Evolutionary conservation across 2,113 vertebrate genomes (phyloP), one percentile per base, ranked within the genome.

Genomic region (Scortum barcoo): DNA sequence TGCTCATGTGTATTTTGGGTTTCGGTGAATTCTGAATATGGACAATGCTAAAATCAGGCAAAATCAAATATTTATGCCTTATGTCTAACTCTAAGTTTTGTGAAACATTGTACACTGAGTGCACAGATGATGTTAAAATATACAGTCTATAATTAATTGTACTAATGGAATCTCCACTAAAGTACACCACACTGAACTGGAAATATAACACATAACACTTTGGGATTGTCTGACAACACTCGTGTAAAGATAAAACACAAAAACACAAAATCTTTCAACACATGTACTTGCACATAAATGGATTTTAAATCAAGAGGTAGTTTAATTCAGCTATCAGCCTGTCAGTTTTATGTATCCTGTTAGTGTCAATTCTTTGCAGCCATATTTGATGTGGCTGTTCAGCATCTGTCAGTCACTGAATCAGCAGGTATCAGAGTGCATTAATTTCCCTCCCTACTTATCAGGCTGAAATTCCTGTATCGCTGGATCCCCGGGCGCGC

Each of bases 371-470:
- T 30, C 48, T 33, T 60, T 44, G 20, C 28, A 19, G 76, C n/a
- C n/a, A 40, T 22, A 46, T 72, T 54, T 66, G 36, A 72, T 28
- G 22, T 17, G 19, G 67, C 51, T 62, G 53, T 53, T 77, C 65
- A 75, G 33, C 65, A 76, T 74, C 78, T 78, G 57, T 88, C 81
- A 26, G 19, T 86, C 80, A 71, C 0, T 36, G 11, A 76, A 42
- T 65, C 69, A 78, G 72, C 33, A 68, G 69, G 61, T 76, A 81
- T 72, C 63, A 57, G 28, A 5, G 74, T 68, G 58, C 54, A 72
- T 83, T 81, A 10, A 42, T 71, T 56, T 76, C 40, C 68, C 53
- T 72, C 73, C 5, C 19, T 26, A 14, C 72, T 89, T 84, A 83
- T 84, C 60, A 22, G 7, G 7, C 8, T 33, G 22, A 63, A 78